Evolutionary conservation across 2,888 invertebrate genomes (phyloP), one percentile per base, ranked within the genome.

Genomic region (Pseudococcus jackbeardsleyi): DNA sequence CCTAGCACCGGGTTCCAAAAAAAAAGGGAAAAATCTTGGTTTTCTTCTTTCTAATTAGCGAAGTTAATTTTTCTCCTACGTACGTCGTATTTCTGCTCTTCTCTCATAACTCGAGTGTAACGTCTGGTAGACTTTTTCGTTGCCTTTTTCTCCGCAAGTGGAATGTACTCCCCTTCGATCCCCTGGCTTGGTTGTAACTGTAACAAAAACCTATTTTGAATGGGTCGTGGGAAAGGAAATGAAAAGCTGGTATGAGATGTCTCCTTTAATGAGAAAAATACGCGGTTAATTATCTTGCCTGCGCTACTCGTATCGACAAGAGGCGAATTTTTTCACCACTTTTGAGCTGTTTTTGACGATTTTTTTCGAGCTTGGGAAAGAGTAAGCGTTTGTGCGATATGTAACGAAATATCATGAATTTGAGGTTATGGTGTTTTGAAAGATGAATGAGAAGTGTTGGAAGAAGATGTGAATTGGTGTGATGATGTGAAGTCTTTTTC

Each of bases 251-350:
- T 64, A 64, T n/a, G 64, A 64, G 64, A 64, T 64, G 64, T 64
- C 64, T 64, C 26, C 64, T 64, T 64, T 64, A 64, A 64, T 64
- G 64, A 64, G 64, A 64, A 64, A 64, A 64, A 64, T 64, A 64
- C 64, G 19, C 64, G 64, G 64, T 64, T 64, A 64, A 64, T 64
- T 64, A 64, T 64, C 64, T 19, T 64, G 64, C 64, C 64, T 64
- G 64, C 64, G 50, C 50, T 50, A 50, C 50, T 64, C 64, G 3
- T 9, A 64, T 64, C 64, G 64, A 64, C 64, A 64, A 64, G 64
- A 64, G 64, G 64, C 19, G 64, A 64, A 64, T 64, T 64, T 64
- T 64, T 64, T 19, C 64, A 22, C 64, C 64, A 50, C 19, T 64
- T 64, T 64, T 22, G 22, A 64, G 64, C 19, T 64, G 64, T 22